Evolutionary conservation across 2,888 invertebrate species (phyloP).

Genomic region (Euzophera pinguis): DNA sequence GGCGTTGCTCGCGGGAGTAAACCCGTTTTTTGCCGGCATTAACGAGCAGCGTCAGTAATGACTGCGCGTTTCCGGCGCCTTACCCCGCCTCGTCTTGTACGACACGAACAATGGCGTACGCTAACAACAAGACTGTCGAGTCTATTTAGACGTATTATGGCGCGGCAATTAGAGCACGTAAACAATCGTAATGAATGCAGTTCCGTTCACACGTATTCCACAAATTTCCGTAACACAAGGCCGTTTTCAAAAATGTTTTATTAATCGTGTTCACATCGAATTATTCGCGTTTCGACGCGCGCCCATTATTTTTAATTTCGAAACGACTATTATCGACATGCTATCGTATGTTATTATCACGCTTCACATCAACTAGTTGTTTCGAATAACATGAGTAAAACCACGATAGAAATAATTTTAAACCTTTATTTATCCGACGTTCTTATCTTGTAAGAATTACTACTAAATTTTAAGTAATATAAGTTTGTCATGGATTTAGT

Average conservation of each 20-base stretch:
- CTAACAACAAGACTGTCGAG: conserved; percentile 45
- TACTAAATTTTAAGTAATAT: conserved; percentile 49
- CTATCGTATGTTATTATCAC: conserved; percentile 41
- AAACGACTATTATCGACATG: conserved; percentile 38
- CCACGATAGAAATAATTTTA: conserved; percentile 37
- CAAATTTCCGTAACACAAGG: conserved; percentile 21
- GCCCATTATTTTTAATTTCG: conserved; percentile 50
- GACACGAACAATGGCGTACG: conserved; percentile 46
- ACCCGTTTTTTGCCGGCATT: conserved; percentile 61
- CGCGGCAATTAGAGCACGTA: conserved; percentile 57
- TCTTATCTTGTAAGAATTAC: conserved; percentile 36
- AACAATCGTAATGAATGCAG: conserved; percentile 48
- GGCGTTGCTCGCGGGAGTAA: conserved; percentile 37
- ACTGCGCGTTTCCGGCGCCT: conserved; percentile 50
- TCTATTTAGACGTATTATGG: conserved; percentile 49
- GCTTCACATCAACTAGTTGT: conserved; percentile 40
- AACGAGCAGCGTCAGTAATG: conserved; percentile 57
- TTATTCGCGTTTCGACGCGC: conserved; percentile 47
- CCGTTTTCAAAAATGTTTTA: conserved; percentile 35
- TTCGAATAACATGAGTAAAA: conserved; percentile 47
- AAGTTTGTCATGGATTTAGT: conserved; percentile 55
- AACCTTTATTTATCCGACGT: conserved; percentile 39
- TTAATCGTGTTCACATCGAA: conserved; percentile 46
- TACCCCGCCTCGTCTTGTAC: conserved; percentile 31
- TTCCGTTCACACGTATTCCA: conserved; percentile 25